phyloP scores from a whole-genome alignment of 2,113 vertebrate genomes.

The Ploceus nigricollis region DNA sequence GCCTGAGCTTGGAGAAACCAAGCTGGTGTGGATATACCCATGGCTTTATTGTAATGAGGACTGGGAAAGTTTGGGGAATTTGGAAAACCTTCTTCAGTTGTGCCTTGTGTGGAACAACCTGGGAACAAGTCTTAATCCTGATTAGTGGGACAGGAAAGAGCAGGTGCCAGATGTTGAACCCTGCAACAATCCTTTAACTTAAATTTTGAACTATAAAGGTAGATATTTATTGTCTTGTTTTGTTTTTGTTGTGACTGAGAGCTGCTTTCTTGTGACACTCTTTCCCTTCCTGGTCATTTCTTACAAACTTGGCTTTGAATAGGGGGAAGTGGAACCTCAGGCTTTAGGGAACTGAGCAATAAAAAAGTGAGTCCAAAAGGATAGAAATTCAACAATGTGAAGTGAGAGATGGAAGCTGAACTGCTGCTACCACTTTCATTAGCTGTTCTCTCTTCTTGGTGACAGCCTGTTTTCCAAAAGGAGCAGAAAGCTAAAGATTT shows the following conservation, averaged over 20 bases:
- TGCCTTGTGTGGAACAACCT: background rate
- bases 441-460: background rate
- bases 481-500: background rate
- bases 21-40: background rate
- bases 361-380: background rate
- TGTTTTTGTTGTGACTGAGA: background rate
- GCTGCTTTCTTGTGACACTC: background rate
- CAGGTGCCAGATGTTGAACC: background rate
- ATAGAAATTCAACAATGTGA: background rate
- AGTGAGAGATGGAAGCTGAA: conserved; percentile 44
- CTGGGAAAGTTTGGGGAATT: background rate
- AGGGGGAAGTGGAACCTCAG: background rate
- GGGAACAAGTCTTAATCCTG: background rate
- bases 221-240: background rate
- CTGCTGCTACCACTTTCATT: background rate
- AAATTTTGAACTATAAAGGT: background rate
- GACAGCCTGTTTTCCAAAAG: background rate
- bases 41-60: background rate
- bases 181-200: background rate
- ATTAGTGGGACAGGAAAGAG: background rate
- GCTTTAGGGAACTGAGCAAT: conserved; percentile 8
- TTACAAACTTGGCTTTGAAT: background rate
- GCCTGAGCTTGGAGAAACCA: background rate
- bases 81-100: background rate
- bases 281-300: background rate